Base-by-base conservation (phyloP, 2,888 invertebrate genomes). In the Bembecia ichneumoniformis region DNA sequence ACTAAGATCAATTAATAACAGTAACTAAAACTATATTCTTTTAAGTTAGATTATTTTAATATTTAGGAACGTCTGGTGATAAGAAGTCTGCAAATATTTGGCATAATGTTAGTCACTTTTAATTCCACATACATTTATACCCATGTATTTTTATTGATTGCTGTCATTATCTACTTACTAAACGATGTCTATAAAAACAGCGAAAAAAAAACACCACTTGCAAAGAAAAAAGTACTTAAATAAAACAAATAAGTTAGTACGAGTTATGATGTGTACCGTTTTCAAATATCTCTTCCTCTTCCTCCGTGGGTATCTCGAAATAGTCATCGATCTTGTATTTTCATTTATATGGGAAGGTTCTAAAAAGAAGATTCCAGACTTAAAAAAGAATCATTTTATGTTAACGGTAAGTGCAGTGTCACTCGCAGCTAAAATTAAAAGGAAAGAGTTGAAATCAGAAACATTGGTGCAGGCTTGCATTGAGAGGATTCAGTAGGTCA, bases 381-480 rank as follows among this genome's bases (percentile, higher is more conserved):
- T 88, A 52, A 77, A 82, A 9, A 69, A 74, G 36, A 66, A 60
- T 35, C 82, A 82, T 51, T 60, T 56, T 0, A 63, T 88, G 0
- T 58, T 88, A 3, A 55, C 67, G 0, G 89, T 92, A 63, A 94
- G 94, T 73, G 94, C 93, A 0, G 82, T 89, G 11, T 78, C 88
- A 11, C 70, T 95, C 54, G 93, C 94, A 0, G 74, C 80, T 47
- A 90, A 91, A 76, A 94, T 95, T 49, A 86, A 91, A 63, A 77
- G 67, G 20, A 87, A 87, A 47, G 81, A 92, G 64, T 55, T 95
- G 7, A 91, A 90, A 47, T 90, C 92, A 2, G 91, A 91, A 64
- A 89, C 91, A 53, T 88, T 96, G 14, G 93, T 96, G 0, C 80
- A 82, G 53, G 89, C 91, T 2, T 96, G 91, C 68, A 93, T 95